Evolutionary conservation across 2,888 invertebrate species (phyloP).

Genomic region (Meta bourneti): DNA sequence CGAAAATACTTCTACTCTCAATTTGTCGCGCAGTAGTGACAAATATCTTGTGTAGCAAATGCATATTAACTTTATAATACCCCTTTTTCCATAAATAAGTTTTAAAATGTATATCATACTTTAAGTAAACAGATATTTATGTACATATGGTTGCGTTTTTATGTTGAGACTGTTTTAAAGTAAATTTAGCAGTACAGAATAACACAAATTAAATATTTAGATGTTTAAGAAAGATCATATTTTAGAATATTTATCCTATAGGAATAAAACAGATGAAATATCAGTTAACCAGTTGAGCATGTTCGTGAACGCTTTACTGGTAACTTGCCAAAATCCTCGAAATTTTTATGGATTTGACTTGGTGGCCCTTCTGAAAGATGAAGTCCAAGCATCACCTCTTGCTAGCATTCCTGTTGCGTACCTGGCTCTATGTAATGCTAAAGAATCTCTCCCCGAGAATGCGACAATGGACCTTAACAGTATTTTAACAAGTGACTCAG

Average conservation of each 20-base stretch:
- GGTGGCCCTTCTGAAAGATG: conserved; percentile 18
- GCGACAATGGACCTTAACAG: background rate
- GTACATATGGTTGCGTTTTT: no score
- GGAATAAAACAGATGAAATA: conserved; percentile 7
- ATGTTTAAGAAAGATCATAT: no score
- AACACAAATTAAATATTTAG: background rate
- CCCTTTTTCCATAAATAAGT: no score
- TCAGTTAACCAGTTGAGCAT: conserved; percentile 16
- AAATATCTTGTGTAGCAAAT: no score
- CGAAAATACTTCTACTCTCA: no score
- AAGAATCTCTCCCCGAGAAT: background rate
- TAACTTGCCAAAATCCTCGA: conserved; percentile 24
- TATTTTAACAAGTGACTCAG: conserved; percentile 9
- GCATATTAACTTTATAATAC: no score
- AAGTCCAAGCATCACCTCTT: background rate
- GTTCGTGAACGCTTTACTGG: conserved; percentile 33
- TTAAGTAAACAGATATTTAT: no score
- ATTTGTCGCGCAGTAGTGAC: no score
- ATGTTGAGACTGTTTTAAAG: background rate
- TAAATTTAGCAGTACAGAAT: background rate
- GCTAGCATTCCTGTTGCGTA: background rate
- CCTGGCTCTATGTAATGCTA: conserved; percentile 12
- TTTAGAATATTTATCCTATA: background rate
- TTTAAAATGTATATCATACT: no score
- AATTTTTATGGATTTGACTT: conserved; percentile 42